Percentiles rank a stretch among this genome's conserved stretches.
Conservation (phyloP, 2,113 vertebrate species). For the Herpailurus yagouaroundi region DNA sequence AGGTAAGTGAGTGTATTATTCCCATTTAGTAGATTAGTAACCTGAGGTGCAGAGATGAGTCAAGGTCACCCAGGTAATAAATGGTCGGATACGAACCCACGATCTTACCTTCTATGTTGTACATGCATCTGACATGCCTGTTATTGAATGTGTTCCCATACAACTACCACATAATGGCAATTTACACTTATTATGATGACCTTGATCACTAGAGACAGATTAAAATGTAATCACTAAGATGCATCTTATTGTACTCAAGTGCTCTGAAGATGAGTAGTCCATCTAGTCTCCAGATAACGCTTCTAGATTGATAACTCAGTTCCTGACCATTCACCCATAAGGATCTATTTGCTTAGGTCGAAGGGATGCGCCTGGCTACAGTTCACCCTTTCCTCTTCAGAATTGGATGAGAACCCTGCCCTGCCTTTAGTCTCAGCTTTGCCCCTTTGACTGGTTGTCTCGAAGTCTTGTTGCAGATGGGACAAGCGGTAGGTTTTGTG, state of each 20-base stretch:
- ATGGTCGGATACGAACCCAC: background rate
- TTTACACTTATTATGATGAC: background rate
- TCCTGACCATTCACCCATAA: background rate
- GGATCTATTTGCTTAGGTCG: background rate
- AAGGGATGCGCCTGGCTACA: background rate
- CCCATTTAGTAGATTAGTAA: slow-evolving; percentile 6
- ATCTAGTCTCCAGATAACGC: background rate
- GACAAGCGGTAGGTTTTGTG: background rate
- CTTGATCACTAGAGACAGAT: background rate
- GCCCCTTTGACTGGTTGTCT: background rate
- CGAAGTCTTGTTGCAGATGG: slow-evolving; percentile 23
- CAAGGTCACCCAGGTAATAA: background rate
- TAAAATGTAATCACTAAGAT: background rate
- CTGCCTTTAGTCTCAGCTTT: background rate
- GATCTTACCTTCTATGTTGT: background rate
- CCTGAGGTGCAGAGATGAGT: background rate
- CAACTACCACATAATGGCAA: background rate
- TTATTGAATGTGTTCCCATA: background rate
- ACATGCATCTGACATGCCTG: background rate
- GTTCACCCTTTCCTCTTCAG: background rate
- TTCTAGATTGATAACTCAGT: background rate
- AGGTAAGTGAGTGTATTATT: background rate
- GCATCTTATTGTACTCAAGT: background rate
- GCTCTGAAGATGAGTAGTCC: background rate
- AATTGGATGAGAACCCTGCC: background rate